These are phyloP conservation scores for Eilema depressum DNA, from an alignment of 2,888 invertebrate genomes.

Conservation along the genomic window DNA sequence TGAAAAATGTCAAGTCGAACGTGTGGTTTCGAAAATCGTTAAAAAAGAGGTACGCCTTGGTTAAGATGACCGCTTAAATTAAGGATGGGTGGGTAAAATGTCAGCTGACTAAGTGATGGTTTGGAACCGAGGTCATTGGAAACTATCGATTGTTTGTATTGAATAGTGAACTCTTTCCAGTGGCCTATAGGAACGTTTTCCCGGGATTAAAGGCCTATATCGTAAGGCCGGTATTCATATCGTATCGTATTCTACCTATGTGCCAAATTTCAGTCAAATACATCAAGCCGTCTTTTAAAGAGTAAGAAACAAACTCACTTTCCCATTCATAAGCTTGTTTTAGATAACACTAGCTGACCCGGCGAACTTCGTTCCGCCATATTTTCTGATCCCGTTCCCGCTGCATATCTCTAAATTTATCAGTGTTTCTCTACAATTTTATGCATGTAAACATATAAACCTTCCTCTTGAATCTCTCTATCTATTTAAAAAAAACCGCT, in stretches of 20 bases:
- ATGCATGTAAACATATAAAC: too few species aligned
- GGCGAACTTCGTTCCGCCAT: too few species aligned
- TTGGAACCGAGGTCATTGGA: constrained; percentile 6
- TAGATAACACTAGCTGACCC: too few species aligned
- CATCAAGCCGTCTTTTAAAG: neutral
- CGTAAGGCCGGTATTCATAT: too few species aligned
- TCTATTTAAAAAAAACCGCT: too few species aligned
- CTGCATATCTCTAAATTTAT: too few species aligned
- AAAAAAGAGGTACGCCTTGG: constrained; percentile 48
- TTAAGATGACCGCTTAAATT: constrained; percentile 7
- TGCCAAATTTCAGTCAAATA: too few species aligned
- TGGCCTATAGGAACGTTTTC: neutral
- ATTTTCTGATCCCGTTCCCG: too few species aligned
- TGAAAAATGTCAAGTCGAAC: constrained; percentile 66
- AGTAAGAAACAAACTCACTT: neutral
- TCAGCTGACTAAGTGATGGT: constrained; percentile 16
- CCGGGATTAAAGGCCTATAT: too few species aligned
- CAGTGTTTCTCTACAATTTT: too few species aligned
- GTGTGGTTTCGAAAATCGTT: constrained; percentile 46
- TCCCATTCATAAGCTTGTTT: neutral
- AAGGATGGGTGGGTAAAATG: constrained; percentile 21
- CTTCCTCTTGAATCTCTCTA: too few species aligned
- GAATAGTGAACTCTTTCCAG: neutral
- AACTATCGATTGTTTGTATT: neutral
- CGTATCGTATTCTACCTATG: too few species aligned